A percentile compares a stretch with the other conserved stretches of the same genome.
Evolutionary conservation across 37 sponge, comb jelly and placozoan species (phyloP).

Genomic region (Theonella swinhoei): DNA sequence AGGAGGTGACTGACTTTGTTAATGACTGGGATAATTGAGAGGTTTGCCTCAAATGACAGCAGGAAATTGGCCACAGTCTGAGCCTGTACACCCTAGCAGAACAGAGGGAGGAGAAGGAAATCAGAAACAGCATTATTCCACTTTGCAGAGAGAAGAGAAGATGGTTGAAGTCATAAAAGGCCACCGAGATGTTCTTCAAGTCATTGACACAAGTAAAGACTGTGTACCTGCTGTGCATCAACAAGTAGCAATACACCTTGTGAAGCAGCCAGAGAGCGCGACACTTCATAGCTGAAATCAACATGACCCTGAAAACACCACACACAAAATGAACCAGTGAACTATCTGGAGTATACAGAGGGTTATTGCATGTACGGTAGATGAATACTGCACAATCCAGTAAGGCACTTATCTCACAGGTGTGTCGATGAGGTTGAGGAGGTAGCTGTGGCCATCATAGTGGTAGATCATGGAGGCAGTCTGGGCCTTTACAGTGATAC

Average conservation of each 20-base stretch:
- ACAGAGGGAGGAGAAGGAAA: background rate
- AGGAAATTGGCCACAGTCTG: slow-evolving; percentile 94
- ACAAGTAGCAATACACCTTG: slow-evolving; percentile 92
- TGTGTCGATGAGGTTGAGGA: slow-evolving; percentile 97
- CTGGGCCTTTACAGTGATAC: slow-evolving; percentile 98
- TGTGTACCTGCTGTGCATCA: slow-evolving; percentile 94
- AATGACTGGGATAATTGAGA: slow-evolving; percentile 84
- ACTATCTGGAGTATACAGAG: background rate
- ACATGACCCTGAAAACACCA: slow-evolving; percentile 82
- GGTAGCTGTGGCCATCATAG: slow-evolving; percentile 56
- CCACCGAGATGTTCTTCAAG: too few relatives aligned
- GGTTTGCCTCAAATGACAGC: slow-evolving; percentile 73
- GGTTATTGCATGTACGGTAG: too few relatives aligned
- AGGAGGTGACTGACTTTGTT: slow-evolving; percentile 88
- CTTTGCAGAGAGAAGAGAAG: too few relatives aligned
- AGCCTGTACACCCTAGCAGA: slow-evolving; percentile 89
- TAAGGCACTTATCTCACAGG: slow-evolving; percentile 89
- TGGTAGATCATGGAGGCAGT: slow-evolving; percentile 79
- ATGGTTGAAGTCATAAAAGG: too few relatives aligned
- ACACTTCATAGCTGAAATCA: slow-evolving; percentile 97
- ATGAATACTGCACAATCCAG: too few relatives aligned
- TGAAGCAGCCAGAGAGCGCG: slow-evolving; percentile 89
- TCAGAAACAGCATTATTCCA: too few relatives aligned
- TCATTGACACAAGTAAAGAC: too few relatives aligned
- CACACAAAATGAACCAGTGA: background rate